Base-by-base conservation (phyloP, 2,888 invertebrate species). In the Penaeus monodon region DNA sequence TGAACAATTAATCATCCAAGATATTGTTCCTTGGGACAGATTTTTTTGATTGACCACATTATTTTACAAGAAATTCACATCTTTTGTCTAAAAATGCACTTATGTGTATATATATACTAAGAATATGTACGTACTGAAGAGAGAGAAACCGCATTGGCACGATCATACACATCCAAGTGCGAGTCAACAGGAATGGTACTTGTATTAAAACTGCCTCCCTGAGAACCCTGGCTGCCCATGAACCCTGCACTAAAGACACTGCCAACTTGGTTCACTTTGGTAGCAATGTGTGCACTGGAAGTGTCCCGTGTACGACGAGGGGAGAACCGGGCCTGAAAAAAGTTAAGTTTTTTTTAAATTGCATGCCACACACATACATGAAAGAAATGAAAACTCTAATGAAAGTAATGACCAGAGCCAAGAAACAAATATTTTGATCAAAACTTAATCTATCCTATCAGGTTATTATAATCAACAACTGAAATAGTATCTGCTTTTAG, bases 261-360 rank as follows among this genome's bases (percentile, higher is more conserved):
- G 22, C 85, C 85, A 33, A 86, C 66, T 63, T 85, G 84, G 57
- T 74, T 88, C 29, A 89, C n/a, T 33, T 85, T 85, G 63, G 81
- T 76, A 24, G 64, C 86, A n/a, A 86, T 63, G 38, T 79, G 84
- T 27, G 86, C 84, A 33, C 84, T 80, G 14, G 85, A 81, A 20
- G 86, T 82, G 76, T 95, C 95, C 87, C 95, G 93, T 76, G 94
- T 93, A 80, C 95, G 93, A 88, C 94, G 93, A 4, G 95, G 95
- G 0, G 95, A 95, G 91, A 95, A 95, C 90, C 94, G 93, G 29
- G 94, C 94, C 90, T 94, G 64, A 57, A 73, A 24, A 70, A 38
- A 20, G 64, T 70, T 17, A 20, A 57, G 17, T 17, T 27, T 49
- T 17, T 27, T 49, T 63, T 63, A 63, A 14, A 79, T 22, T n/a